Percentiles rank a stretch among this genome's conserved stretches.
Evolutionary conservation across 2,888 invertebrate genomes (phyloP).

Genomic region (Escarpia spicata): DNA sequence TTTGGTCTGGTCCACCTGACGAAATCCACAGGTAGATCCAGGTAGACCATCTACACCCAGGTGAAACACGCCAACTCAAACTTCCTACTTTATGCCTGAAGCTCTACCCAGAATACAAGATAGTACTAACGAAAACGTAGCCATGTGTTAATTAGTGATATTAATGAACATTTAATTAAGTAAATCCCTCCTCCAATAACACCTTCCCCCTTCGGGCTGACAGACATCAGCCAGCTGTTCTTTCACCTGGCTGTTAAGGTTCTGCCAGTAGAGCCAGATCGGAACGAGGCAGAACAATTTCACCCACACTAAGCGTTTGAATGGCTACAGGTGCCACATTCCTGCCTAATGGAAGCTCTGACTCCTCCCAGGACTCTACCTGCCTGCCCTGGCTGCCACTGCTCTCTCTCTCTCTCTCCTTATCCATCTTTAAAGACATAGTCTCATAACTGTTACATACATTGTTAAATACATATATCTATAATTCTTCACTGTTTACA

Average conservation of each 20-base stretch:
- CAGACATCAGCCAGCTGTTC: background rate
- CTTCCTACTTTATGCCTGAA: background rate
- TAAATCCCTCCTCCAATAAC: background rate
- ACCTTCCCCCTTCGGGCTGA: background rate
- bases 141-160: background rate
- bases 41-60: background rate
- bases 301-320: conserved; percentile 5
- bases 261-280: background rate
- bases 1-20: background rate
- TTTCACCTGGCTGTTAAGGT: background rate
- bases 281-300: background rate
- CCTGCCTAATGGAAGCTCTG: background rate
- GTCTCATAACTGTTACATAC: no score
- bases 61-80: background rate
- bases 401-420: background rate
- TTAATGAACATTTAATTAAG: background rate
- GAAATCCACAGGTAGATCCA: background rate
- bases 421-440: background rate
- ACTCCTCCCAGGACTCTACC: background rate
- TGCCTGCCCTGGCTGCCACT: background rate
- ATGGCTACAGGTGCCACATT: background rate
- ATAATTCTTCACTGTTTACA: no score
- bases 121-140: background rate
- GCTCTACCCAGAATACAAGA: background rate
- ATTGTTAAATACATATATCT: no score